Percentiles rank a stretch among this genome's conserved stretches.
These are phyloP conservation scores for Ophiodon elongatus DNA, from an alignment of 2,113 vertebrate genomes.

Conservation along the genomic window DNA sequence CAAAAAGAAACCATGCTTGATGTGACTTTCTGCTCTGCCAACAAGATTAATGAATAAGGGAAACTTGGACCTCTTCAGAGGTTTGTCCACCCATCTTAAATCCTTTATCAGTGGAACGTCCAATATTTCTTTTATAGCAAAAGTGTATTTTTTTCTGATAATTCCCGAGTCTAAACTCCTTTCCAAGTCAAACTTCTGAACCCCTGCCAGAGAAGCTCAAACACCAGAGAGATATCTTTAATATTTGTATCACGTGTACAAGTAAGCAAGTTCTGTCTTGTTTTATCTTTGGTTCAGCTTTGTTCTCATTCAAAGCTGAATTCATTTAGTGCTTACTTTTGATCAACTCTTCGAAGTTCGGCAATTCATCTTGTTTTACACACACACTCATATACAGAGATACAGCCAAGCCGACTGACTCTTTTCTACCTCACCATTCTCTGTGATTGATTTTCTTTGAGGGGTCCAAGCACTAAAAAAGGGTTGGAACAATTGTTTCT, in stretches of 20 bases:
- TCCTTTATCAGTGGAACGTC: constrained; percentile 3
- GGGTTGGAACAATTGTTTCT: background rate
- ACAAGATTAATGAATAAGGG: background rate
- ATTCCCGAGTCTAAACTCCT: constrained; percentile 24
- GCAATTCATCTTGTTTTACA: background rate
- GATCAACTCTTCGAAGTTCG: background rate
- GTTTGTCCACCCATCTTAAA: background rate
- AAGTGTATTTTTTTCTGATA: background rate
- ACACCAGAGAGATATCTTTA: constrained; percentile 20
- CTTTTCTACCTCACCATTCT: background rate
- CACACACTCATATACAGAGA: background rate
- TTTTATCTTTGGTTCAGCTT: background rate
- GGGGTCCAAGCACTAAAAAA: background rate
- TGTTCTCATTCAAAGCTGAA: background rate
- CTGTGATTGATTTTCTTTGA: background rate
- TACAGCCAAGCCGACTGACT: background rate
- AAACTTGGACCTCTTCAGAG: constrained; percentile 6
- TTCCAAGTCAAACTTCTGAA: constrained; percentile 54
- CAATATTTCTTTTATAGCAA: constrained; percentile 5
- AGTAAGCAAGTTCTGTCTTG: background rate
- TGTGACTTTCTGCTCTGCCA: background rate
- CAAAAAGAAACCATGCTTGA: background rate
- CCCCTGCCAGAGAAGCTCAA: constrained; percentile 50
- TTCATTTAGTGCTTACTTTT: background rate
- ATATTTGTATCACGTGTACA: constrained; percentile 22